Base-by-base conservation (phyloP, 2,888 invertebrate genomes). In the Halictus quadricinctus region DNA sequence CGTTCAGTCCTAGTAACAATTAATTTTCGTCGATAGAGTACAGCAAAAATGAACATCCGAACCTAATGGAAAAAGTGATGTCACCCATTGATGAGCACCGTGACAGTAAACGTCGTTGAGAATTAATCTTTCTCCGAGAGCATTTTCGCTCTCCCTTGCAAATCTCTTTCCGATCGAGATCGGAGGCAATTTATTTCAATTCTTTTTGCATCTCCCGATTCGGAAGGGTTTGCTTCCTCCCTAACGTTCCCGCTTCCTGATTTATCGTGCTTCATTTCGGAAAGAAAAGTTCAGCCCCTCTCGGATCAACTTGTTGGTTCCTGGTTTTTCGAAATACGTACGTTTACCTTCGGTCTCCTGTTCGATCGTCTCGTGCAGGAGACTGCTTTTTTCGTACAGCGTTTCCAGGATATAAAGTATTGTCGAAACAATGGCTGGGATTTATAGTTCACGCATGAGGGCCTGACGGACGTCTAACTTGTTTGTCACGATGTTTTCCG, bases 401-500 rank as follows among this genome's bases (percentile, higher is more conserved):
- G 13, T 60, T 60, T 60, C 60, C 60, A 29, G 13, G 25, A 60
- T 60, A 60, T 60, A 60, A 25, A 60, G 60, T 25, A 60, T 60
- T 36, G 66, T 25, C 10, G 46, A 5, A 72, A 72, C 48, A 72
- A 72, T 46, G 72, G 29, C 25, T 18, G 25, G 6, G 29, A 72
- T 72, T 72, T 25, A 25, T 46, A 48, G 41, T 21, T 70, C 72
- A 25, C 48, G 48, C 60, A 29, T 25, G 25, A 29, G 25, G 15
- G 15, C 46, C 25, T 8, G n/a, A 25, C 72, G 48, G 29, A 72
- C 48, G 72, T 72, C 72, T 72, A 46, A 46, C 72, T 48, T 72
- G 72, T 72, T 72, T 29, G 72, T 46, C 25, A 72, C 29, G 72
- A 72, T 25, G 72, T 72, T 72, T 72, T 29, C 72, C 72, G 72